Percentiles rank a stretch among this genome's conserved stretches.
These are phyloP conservation scores for Rhinichthys osculus DNA, from an alignment of 2,797 vertebrate genomes.

Conservation along the genomic window DNA sequence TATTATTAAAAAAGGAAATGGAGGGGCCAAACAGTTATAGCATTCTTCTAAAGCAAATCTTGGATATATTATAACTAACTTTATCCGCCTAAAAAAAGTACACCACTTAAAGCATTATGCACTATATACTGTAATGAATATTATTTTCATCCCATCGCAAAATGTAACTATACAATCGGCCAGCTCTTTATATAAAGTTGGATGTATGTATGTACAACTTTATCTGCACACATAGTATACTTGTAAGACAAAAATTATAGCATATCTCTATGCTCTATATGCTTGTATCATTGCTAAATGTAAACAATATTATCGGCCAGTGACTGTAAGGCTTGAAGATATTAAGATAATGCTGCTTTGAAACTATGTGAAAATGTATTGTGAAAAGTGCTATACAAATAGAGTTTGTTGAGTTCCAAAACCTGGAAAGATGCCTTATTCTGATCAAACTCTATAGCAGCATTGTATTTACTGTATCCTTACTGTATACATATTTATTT, in stretches of 20 bases:
- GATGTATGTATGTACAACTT: neutral
- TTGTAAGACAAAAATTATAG: neutral
- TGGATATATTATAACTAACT: neutral
- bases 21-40: neutral
- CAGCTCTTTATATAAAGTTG: neutral
- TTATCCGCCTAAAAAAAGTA: neutral
- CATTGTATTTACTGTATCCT: no score
- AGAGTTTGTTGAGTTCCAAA: no score
- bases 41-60: neutral
- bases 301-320: neutral
- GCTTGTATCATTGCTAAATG: neutral
- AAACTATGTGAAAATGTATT: no score
- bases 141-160: neutral
- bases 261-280: neutral
- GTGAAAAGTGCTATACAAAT: no score
- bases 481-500: no score
- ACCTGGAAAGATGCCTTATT: no score
- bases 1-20: slow-evolving; percentile 15
- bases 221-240: neutral
- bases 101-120: neutral
- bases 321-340: neutral
- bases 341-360: neutral
- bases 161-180: neutral
- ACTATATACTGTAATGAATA: no score
- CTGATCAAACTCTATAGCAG: no score